These are phyloP conservation scores for Enteromius anoplus DNA, from an alignment of 2,797 vertebrate species.

Conservation along the genomic window DNA sequence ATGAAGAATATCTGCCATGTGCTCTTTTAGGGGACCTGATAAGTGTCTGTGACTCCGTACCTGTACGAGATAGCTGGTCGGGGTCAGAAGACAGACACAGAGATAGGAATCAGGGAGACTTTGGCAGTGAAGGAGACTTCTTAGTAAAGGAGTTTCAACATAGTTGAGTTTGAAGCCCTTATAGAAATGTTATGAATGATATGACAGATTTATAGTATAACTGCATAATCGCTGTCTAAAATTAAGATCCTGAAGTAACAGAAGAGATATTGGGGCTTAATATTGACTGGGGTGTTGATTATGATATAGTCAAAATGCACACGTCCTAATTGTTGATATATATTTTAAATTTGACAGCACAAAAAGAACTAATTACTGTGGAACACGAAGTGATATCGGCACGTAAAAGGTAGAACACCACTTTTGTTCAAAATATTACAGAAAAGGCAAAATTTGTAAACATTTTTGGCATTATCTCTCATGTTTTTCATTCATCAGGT, in stretches of 20 bases:
- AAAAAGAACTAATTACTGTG: constrained; percentile 82
- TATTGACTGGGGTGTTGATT: background rate
- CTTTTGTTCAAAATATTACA: background rate
- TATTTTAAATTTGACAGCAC: constrained; percentile 79
- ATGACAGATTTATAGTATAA: constrained; percentile 39
- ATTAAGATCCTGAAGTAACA: background rate
- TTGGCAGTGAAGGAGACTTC: constrained; percentile 66
- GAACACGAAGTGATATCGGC: constrained; percentile 80
- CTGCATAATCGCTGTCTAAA: constrained; percentile 21
- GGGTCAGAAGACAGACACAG: constrained; percentile 70
- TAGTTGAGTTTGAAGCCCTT: background rate
- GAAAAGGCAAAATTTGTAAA: background rate
- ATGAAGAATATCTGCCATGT: constrained; percentile 62
- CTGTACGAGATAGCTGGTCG: constrained; percentile 64
- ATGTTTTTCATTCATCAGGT: constrained; percentile 73
- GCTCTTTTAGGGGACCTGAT: constrained; percentile 59
- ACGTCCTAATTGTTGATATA: constrained; percentile 12
- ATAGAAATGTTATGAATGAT: background rate
- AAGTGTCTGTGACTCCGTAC: constrained; percentile 65
- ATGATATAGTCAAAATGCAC: background rate
- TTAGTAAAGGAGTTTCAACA: constrained; percentile 38
- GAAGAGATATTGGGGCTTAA: background rate
- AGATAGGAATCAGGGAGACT: constrained; percentile 77
- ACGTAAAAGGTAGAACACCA: constrained; percentile 82
- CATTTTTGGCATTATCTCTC: background rate